These are phyloP conservation scores for Uromys caudimaculatus DNA, from an alignment of 2,797 vertebrate species.

Conservation along the genomic window DNA sequence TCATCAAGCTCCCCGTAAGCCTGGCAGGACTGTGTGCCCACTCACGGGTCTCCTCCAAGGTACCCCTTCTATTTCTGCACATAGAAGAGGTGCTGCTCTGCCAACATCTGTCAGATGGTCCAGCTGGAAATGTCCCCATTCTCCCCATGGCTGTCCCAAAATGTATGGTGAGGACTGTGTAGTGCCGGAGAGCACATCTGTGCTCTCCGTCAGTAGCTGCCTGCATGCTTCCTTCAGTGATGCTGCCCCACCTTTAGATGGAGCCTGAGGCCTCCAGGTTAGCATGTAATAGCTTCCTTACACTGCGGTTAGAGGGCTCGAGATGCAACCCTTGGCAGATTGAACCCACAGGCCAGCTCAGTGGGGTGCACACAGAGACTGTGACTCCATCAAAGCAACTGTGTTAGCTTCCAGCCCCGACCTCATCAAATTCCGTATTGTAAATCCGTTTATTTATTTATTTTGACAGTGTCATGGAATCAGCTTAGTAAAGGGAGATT, in stretches of 20 bases:
- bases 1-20: background rate
- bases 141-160: background rate
- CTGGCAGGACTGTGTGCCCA: too few relatives aligned
- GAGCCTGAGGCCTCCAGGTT: background rate
- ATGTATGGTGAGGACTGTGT: background rate
- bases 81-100: background rate
- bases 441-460: background rate
- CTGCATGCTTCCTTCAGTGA: background rate
- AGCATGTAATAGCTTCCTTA: background rate
- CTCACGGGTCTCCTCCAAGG: background rate
- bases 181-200: rapidly evolving
- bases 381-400: background rate
- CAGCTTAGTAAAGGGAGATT: background rate
- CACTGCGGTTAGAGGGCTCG: slow-evolving; percentile 13
- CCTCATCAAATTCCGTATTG: background rate
- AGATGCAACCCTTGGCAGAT: background rate
- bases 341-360: background rate
- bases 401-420: slow-evolving; percentile 7
- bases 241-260: background rate
- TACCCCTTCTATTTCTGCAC: background rate
- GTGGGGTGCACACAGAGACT: background rate
- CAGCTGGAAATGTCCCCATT: rapidly evolving
- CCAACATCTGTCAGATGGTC: background rate
- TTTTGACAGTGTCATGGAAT: background rate
- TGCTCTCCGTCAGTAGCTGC: background rate